Base-by-base conservation (phyloP, 2,888 invertebrate species). In the Tineola bisselliella region DNA sequence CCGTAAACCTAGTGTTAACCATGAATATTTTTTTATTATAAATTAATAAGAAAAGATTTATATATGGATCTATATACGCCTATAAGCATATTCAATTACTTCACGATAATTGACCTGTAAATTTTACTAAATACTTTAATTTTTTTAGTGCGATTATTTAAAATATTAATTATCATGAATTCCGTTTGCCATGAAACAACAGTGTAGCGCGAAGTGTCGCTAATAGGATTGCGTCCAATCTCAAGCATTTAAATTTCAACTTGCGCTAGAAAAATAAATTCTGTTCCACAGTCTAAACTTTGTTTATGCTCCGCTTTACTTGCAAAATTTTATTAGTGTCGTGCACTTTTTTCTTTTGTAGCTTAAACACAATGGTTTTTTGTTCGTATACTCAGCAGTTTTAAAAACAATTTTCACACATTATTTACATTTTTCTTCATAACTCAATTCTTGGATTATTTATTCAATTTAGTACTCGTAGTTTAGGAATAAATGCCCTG, bases 201-300 rank as follows among this genome's bases (percentile, higher is more conserved):
- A n/a, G 15, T 10, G 48, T 54, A n/a, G 54, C 12, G 54, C 11
- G 25, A 54, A 58, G 58, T 58, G 58, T 33, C 33, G 58, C 58
- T 58, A 58, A 58, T 58, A 58, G 58, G 58, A 58, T 58, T 58
- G 58, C 19, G 58, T 58, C 58, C 58, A 58, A 58, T 58, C 58
- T 58, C 31, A 33, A 33, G 33, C 58, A 33, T 58, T 58, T 58
- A 58, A 58, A 30, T 56, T 56, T 56, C 18, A 58, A 58, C 19
- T 56, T 58, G 31, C 19, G 58, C 33, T 15, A 15, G 58, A 58
- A 58, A 58, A 58, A 58, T 31, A 58, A 58, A 58, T 58, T 33
- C 11, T 58, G 17, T 13, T 18, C 58, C 33, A 33, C 33, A 58
- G 33, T 58, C 33, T 58, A 33, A 58, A 31, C 58, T 30, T 25